Evolutionary conservation across 2,888 invertebrate genomes (phyloP).

Genomic region (Drosophila melanosoma): DNA sequence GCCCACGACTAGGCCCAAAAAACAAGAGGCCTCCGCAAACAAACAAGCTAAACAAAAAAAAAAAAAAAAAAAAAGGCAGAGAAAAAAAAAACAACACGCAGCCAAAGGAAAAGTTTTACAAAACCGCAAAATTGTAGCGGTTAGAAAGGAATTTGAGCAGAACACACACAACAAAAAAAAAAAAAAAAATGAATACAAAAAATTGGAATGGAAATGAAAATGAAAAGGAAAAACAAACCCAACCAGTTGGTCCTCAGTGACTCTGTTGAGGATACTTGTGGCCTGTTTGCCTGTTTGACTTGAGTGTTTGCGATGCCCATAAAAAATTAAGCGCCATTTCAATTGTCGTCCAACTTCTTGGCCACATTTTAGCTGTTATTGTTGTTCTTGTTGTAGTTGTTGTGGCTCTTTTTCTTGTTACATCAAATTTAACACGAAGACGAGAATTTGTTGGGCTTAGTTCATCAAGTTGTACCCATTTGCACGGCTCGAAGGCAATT

Average conservation of each 20-base stretch:
- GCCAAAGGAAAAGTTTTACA: slow-evolving; percentile 68
- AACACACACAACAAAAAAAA: slow-evolving; percentile 32
- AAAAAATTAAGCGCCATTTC: slow-evolving; percentile 79
- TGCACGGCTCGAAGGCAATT: slow-evolving; percentile 21
- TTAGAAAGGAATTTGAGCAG: slow-evolving; percentile 55
- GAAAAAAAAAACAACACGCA: slow-evolving; percentile 46
- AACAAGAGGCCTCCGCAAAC: slow-evolving; percentile 61
- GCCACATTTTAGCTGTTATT: slow-evolving; percentile 20
- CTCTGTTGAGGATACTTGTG: slow-evolving; percentile 71
- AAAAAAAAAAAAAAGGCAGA: slow-evolving; percentile 12
- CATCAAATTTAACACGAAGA: slow-evolving; percentile 66
- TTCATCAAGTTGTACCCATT: slow-evolving; percentile 27
- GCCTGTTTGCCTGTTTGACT: slow-evolving; percentile 69
- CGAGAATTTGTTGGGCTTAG: slow-evolving; percentile 55
- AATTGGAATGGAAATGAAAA: slow-evolving; percentile 1
- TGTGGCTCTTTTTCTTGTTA: slow-evolving; percentile 38
- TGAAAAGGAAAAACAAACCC: slow-evolving; percentile 1
- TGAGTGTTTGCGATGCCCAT: slow-evolving; percentile 77
- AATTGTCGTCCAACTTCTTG: slow-evolving; percentile 63
- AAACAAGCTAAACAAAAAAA: slow-evolving; percentile 30
- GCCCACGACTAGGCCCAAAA: slow-evolving; percentile 41
- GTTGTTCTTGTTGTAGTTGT: slow-evolving; percentile 24
- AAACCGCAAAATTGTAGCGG: slow-evolving; percentile 79
- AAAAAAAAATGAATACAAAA: background rate
- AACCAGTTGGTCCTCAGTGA: slow-evolving; percentile 35